These are phyloP conservation scores for Grantiella picta DNA, from an alignment of 2,113 vertebrate genomes.

Conservation along the genomic window DNA sequence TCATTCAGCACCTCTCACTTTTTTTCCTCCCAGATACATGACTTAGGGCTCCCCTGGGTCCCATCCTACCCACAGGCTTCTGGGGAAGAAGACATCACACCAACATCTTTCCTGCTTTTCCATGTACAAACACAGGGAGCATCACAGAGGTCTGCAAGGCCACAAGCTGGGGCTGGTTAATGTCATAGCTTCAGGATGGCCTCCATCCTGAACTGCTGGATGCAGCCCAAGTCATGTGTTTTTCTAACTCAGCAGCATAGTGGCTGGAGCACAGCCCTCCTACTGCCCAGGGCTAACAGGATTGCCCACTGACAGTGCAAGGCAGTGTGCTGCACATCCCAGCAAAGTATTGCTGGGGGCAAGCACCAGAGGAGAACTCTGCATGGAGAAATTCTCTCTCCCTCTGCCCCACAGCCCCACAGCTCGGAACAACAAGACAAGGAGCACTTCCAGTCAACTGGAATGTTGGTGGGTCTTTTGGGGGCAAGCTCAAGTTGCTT, in stretches of 20 bases:
- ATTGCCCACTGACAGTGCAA: not conserved
- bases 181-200: not conserved
- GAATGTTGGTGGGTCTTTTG: not conserved
- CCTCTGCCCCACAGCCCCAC: not conserved
- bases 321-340: fast-evolving
- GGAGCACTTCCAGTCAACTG: not conserved
- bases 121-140: fast-evolving
- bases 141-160: not conserved
- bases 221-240: not conserved
- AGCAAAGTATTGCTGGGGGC: not conserved
- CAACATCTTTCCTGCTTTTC: not conserved
- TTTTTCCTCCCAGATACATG: not conserved
- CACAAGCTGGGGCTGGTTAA: not conserved
- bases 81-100: not conserved
- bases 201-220: not conserved
- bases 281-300: not conserved
- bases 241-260: not conserved
- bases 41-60: not conserved
- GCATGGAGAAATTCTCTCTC: not conserved
- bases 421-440: not conserved
- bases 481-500: not conserved
- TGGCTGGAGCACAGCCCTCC: not conserved
- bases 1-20: not conserved
- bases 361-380: not conserved
- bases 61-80: not conserved